A percentile compares a stretch with the other conserved stretches of the same genome.
phyloP scores from a whole-genome alignment of 2,113 vertebrate species.

The Corythaeola cristata region DNA sequence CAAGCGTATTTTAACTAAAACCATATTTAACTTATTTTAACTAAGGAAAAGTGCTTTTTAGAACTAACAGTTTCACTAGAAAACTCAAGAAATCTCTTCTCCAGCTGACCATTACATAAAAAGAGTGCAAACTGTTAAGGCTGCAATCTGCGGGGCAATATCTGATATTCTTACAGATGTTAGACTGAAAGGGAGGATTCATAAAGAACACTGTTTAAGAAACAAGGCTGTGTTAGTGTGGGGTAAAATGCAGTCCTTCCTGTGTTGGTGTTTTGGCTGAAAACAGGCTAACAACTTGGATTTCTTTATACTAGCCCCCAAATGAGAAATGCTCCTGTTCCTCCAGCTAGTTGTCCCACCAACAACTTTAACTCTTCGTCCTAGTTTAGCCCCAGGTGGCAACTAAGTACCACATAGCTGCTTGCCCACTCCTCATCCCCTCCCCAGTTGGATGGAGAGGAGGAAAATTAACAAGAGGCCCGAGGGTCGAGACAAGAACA shows the following conservation, averaged over 20 bases:
- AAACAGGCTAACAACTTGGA: not conserved
- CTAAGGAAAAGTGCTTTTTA: not conserved
- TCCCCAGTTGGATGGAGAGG: no score
- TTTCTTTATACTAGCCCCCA: not conserved
- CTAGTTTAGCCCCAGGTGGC: no score
- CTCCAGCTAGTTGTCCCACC: not conserved
- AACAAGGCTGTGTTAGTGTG: not conserved
- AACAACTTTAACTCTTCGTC: not conserved
- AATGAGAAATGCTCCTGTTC: not conserved
- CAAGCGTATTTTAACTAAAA: not conserved
- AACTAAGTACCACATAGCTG: no score
- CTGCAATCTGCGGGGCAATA: not conserved
- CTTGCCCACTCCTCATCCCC: no score
- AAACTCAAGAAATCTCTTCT: not conserved
- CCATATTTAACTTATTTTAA: not conserved
- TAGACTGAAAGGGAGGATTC: not conserved
- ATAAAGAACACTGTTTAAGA: not conserved
- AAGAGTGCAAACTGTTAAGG: not conserved
- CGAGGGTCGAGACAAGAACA: no score
- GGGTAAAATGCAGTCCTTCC: not conserved
- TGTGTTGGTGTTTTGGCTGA: not conserved
- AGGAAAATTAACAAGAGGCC: no score
- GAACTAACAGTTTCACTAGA: not conserved
- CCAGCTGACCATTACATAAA: not conserved
- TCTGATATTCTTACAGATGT: not conserved